Evolutionary conservation across 2,113 vertebrate species (phyloP).

Genomic region (Lasiurus cinereus): DNA sequence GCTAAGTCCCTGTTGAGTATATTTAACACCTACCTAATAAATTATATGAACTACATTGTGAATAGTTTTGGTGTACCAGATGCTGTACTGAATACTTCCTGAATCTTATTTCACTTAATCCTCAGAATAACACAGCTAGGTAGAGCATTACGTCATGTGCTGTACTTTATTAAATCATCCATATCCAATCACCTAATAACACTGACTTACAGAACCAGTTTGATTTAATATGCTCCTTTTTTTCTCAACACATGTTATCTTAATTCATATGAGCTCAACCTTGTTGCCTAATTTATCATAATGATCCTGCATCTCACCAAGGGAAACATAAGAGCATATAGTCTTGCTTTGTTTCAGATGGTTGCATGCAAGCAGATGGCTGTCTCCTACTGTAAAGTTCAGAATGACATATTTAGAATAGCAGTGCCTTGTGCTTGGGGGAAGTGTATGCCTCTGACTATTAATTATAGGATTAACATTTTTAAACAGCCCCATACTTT

Average conservation of each 20-base stretch:
- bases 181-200: constrained; percentile 3
- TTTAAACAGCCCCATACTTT: constrained; percentile 80
- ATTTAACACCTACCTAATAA: not conserved
- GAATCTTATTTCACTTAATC: constrained; percentile 34
- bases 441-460: constrained; percentile 79
- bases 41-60: not conserved
- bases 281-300: constrained; percentile 46
- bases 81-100: not conserved
- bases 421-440: constrained; percentile 69
- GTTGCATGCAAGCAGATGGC: constrained; percentile 83
- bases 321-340: constrained; percentile 5
- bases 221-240: constrained; percentile 19
- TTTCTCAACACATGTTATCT: constrained; percentile 46
- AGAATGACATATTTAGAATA: constrained; percentile 83
- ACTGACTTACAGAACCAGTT: constrained; percentile 48
- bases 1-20: not conserved
- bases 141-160: not conserved
- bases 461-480: constrained; percentile 89
- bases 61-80: not conserved
- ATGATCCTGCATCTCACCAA: not conserved
- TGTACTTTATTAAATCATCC: constrained; percentile 40
- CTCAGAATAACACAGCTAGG: constrained; percentile 9
- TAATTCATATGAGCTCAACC: constrained; percentile 63
- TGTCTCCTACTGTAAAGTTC: constrained; percentile 85
- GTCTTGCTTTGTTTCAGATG: constrained; percentile 72